phyloP scores from a whole-genome alignment of 2,113 vertebrate genomes.

The Choloepus hoffmanni region DNA sequence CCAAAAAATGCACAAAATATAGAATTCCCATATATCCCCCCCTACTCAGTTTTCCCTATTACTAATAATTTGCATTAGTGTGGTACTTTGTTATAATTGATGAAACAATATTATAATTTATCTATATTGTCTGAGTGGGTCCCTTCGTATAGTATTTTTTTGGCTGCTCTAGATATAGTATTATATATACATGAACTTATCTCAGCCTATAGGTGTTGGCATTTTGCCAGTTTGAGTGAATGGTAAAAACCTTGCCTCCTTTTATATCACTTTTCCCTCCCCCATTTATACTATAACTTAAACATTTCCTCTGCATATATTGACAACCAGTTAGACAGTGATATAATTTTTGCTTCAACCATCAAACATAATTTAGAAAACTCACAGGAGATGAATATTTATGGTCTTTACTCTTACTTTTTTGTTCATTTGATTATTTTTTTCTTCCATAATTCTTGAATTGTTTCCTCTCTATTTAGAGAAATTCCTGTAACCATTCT shows the following conservation, averaged over 20 bases:
- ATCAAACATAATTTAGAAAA: too few relatives aligned
- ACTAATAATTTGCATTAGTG: too few relatives aligned
- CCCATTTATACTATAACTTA: neutral
- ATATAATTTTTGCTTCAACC: too few relatives aligned
- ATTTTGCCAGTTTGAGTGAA: neutral
- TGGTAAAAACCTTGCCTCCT: neutral
- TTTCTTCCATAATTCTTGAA: neutral
- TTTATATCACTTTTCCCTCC: neutral
- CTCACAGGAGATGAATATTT: too few relatives aligned
- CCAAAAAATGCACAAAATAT: too few relatives aligned
- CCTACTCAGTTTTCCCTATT: too few relatives aligned
- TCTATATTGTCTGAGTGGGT: neutral
- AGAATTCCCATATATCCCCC: too few relatives aligned
- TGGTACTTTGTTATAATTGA: too few relatives aligned
- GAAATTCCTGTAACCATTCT: neutral
- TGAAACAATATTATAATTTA: too few relatives aligned
- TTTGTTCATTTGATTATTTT: neutral
- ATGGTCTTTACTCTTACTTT: neutral
- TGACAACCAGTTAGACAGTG: neutral
- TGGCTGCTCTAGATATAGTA: neutral
- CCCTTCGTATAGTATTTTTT: neutral
- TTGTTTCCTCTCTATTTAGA: constrained; percentile 41
- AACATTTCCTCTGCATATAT: neutral
- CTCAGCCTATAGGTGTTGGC: neutral
- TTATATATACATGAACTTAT: neutral